Conservation (phyloP, 1,140 invertebrate genomes). For the Eufriesea mexicana region DNA sequence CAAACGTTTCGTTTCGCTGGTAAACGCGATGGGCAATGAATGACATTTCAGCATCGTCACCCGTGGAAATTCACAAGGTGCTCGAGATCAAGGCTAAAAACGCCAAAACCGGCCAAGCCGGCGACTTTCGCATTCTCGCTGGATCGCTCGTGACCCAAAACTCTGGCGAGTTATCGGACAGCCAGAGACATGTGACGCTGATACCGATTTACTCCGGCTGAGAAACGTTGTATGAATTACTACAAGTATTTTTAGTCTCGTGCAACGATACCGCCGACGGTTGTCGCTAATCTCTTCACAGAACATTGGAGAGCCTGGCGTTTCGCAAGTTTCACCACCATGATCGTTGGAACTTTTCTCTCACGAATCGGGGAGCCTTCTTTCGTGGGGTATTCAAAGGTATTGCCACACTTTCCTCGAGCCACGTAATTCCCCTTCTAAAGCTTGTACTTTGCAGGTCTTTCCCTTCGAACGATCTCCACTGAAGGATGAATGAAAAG, state of each 20-base stretch:
- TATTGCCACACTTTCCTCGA: too few relatives aligned
- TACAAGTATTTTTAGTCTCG: slow-evolving; percentile 29
- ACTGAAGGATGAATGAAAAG: not conserved
- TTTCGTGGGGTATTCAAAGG: too few relatives aligned
- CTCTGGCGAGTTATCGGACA: slow-evolving; percentile 50
- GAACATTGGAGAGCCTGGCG: not conserved
- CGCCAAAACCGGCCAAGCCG: slow-evolving; percentile 3
- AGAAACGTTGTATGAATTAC: not conserved
- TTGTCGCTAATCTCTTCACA: not conserved
- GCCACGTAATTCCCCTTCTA: not conserved
- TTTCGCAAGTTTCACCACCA: slow-evolving; percentile 13
- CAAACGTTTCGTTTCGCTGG: not conserved
- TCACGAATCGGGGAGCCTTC: not conserved
- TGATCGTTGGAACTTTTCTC: not conserved
- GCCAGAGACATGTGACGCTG: not conserved
- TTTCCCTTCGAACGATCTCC: not conserved
- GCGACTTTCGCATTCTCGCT: slow-evolving; percentile 38
- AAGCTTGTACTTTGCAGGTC: not conserved
- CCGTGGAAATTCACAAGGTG: slow-evolving; percentile 51
- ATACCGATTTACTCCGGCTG: slow-evolving; percentile 5
- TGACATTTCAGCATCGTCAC: slow-evolving; percentile 36
- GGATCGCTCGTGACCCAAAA: slow-evolving; percentile 48
- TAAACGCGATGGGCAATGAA: not conserved
- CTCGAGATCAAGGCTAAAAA: slow-evolving; percentile 52
- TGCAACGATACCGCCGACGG: slow-evolving; percentile 18